Evolutionary conservation across 2,888 invertebrate genomes (phyloP).

Genomic region (Bellardia bayeri): DNA sequence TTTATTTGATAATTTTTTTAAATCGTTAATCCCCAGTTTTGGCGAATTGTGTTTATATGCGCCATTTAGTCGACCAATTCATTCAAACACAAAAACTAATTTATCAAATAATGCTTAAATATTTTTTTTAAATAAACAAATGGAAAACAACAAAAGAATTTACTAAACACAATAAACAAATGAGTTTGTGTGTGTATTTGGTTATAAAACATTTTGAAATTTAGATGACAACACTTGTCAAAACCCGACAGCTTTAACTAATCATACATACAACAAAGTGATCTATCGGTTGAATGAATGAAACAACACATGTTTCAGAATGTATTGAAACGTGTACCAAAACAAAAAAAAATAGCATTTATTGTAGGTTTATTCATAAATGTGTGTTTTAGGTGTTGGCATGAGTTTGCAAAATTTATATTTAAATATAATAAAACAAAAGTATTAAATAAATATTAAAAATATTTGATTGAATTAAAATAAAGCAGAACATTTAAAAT

Average conservation of each 20-base stretch:
- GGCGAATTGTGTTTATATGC: neutral
- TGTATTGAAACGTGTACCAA: conserved; percentile 2
- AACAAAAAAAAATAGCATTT: neutral
- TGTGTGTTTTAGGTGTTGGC: neutral
- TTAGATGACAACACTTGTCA: conserved; percentile 83
- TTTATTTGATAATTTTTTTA: neutral
- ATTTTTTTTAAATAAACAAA: conserved; percentile 2
- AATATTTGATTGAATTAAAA: neutral
- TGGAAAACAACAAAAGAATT: conserved; percentile 68
- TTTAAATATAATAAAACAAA: neutral
- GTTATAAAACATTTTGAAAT: conserved; percentile 80
- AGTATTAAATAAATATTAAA: neutral
- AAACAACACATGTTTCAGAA: conserved; percentile 43
- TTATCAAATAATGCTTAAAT: conserved; percentile 69
- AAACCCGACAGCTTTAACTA: conserved; percentile 82
- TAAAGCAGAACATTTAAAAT: no score
- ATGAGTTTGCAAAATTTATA: conserved; percentile 38
- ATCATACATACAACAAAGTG: conserved; percentile 75
- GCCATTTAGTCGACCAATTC: conserved; percentile 50
- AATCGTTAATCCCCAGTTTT: neutral
- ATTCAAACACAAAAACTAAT: conserved; percentile 68
- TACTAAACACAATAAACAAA: conserved; percentile 42
- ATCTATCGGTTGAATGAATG: conserved; percentile 28
- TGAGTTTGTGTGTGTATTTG: conserved; percentile 44
- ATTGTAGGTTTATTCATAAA: neutral